Evolutionary conservation across 2,888 invertebrate genomes (phyloP).

Genomic region (Microctonus aethiopoides): DNA sequence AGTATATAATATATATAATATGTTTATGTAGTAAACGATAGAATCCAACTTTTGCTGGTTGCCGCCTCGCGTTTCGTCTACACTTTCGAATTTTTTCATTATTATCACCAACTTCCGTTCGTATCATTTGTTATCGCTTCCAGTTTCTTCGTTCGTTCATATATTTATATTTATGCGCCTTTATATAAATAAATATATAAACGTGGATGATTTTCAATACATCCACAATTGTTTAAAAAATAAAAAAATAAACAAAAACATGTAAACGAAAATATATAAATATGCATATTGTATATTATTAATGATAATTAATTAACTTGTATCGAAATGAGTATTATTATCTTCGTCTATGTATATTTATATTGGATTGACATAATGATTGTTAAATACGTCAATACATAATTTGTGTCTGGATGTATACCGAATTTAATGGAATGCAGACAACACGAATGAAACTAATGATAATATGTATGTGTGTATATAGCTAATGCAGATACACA

Average conservation of each 20-base stretch:
- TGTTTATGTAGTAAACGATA: slow-evolving; percentile 13
- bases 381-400: not conserved
- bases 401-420: too few species aligned
- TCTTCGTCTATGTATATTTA: not conserved
- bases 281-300: too few species aligned
- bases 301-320: not conserved
- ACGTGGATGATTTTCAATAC: too few species aligned
- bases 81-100: slow-evolving; percentile 41
- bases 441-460: not conserved
- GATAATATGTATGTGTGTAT: not conserved
- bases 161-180: not conserved
- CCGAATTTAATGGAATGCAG: not conserved
- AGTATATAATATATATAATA: slow-evolving; percentile 11
- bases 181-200: slow-evolving; percentile 11
- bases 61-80: slow-evolving; percentile 54
- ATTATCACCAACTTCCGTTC: slow-evolving; percentile 47
- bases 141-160: slow-evolving; percentile 17
- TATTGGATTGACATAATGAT: not conserved
- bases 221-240: not conserved
- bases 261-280: too few species aligned
- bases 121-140: slow-evolving; percentile 49
- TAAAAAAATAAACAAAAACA: not conserved
- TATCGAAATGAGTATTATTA: not conserved
- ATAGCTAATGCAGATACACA: not conserved
- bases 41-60: not conserved